Base-by-base conservation (phyloP, 2,888 invertebrate genomes). In the Oxycera nigricornis region DNA sequence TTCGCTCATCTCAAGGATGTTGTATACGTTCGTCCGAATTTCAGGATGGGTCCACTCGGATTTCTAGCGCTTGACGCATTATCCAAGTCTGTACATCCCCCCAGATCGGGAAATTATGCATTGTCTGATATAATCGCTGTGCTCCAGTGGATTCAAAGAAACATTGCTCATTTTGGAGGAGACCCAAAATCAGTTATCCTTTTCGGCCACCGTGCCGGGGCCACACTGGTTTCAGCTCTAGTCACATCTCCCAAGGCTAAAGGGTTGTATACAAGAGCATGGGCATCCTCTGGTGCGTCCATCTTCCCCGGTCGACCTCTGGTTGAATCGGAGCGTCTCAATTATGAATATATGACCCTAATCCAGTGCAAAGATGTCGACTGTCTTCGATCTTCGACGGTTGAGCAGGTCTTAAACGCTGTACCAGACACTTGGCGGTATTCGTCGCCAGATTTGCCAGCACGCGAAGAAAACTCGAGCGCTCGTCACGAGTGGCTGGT, bases 21-120 rank as follows among this genome's bases (percentile, higher is more conserved):
- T 1, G 91, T 96, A 6, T 94, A 94, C 82, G 95, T 96, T 1
- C 88, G 93, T 76, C 94, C 95, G 2, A 95, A 95, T 81, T 95
- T 95, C 85, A 89, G 96, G 79, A 85, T 92, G 75, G 92, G 92
- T 0, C 89, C 90, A 65, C 88, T 93, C 73, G 97, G 97, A 2
- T 96, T 96, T 82, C 86, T 96, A 65, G 91, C 96, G 0, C 86
- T 91, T 3, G 90, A 92, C 74, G 87, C 90, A 1, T 85, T 95
- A 0, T 90, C 92, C 0, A 88, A 90, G 79, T 87, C 90, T 0
- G 88, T 90, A 22, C 91, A 93, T 81, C 92, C 93, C 0, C 89
- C 87, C 30, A 91, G 91, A 0, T 94, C 94, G 0, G 95, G 95
- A 31, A 96, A 96, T 83, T 95, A 95, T 81, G 96, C 91, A 0